These are phyloP conservation scores for Drosophila siamana DNA, from an alignment of 2,888 invertebrate genomes.

Conservation along the genomic window DNA sequence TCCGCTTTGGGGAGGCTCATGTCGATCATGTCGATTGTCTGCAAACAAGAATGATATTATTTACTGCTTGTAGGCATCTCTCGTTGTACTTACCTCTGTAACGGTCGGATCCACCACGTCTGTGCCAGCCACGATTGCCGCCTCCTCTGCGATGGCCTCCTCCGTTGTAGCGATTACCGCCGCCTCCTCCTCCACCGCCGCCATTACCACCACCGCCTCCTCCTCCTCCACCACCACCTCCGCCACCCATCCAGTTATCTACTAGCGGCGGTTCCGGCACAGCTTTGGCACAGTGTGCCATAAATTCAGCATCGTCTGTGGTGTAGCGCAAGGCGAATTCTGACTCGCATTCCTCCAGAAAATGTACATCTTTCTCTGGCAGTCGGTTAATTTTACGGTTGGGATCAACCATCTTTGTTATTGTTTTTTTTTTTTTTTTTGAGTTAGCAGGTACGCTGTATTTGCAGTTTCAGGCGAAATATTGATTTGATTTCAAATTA, in stretches of 20 bases:
- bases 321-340: slow-evolving; percentile 88
- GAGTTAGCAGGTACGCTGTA: slow-evolving; percentile 11
- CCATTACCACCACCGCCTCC: slow-evolving; percentile 44
- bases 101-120: slow-evolving; percentile 35
- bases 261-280: slow-evolving; percentile 87
- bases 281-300: slow-evolving; percentile 84
- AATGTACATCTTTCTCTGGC: slow-evolving; percentile 87
- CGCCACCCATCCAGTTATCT: slow-evolving; percentile 86
- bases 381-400: slow-evolving; percentile 86
- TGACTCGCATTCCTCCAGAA: slow-evolving; percentile 88
- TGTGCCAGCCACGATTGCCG: slow-evolving; percentile 47
- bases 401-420: slow-evolving; percentile 84
- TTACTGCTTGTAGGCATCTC: neutral
- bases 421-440: too few species aligned
- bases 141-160: slow-evolving; percentile 59
- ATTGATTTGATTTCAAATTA: neutral
- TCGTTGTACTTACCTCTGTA: slow-evolving; percentile 44
- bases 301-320: slow-evolving; percentile 88
- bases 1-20: slow-evolving; percentile 35
- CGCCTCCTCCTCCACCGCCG: slow-evolving; percentile 21
- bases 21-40: slow-evolving; percentile 58
- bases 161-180: slow-evolving; percentile 58
- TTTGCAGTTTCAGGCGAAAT: neutral
- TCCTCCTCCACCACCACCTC: slow-evolving; percentile 39
- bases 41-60: neutral